These are phyloP conservation scores for Hypomecis atomaria DNA, from an alignment of 2,888 invertebrate species.

Conservation along the genomic window DNA sequence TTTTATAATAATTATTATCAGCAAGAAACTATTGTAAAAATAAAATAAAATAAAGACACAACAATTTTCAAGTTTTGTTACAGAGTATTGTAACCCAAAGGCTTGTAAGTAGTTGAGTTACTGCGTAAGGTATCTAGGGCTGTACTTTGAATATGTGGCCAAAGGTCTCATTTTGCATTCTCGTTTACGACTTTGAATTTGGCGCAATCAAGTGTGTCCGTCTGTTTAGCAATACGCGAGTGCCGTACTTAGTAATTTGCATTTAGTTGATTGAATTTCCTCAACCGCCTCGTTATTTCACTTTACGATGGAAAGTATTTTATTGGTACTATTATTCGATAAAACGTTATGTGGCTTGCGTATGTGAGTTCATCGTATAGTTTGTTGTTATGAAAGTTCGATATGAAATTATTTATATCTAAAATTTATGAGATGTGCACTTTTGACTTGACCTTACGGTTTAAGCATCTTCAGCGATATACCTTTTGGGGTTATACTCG, in stretches of 20 bases:
- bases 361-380: not conserved
- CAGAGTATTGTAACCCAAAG: too few relatives aligned
- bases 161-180: slow-evolving; percentile 44
- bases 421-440: too few relatives aligned
- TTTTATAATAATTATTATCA: too few relatives aligned
- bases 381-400: not conserved
- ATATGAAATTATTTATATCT: not conserved
- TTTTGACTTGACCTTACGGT: too few relatives aligned
- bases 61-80: too few relatives aligned
- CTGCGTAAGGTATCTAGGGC: not conserved
- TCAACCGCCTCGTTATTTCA: slow-evolving; percentile 16
- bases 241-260: slow-evolving; percentile 20
- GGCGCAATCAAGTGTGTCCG: slow-evolving; percentile 34
- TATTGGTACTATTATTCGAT: slow-evolving; percentile 9
- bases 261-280: slow-evolving; percentile 27
- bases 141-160: slow-evolving; percentile 5
- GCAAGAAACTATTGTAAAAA: too few relatives aligned
- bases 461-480: too few relatives aligned
- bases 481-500: too few relatives aligned
- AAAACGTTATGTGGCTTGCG: not conserved
- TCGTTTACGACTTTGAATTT: slow-evolving; percentile 38
- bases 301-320: slow-evolving; percentile 15
- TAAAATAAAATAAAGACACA: too few relatives aligned
- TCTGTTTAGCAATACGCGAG: slow-evolving; percentile 28
- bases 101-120: slow-evolving; percentile 17